A percentile compares a stretch with the other conserved stretches of the same genome.
These are phyloP conservation scores for Plagodis dolabraria DNA, from an alignment of 2,888 invertebrate genomes.

Conservation along the genomic window DNA sequence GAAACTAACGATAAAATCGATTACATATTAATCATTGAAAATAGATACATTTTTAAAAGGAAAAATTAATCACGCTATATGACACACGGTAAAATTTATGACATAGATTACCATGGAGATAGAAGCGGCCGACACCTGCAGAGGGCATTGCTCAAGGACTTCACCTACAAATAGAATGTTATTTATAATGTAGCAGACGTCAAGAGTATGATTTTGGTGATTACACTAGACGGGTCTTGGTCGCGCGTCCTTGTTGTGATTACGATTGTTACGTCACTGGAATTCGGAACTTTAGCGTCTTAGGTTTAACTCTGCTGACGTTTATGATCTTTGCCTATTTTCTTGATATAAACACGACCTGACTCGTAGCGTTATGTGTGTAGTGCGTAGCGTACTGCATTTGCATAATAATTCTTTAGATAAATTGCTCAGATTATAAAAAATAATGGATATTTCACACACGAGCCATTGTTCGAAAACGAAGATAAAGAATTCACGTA, in stretches of 20 bases:
- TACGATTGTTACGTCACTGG: constrained; percentile 38
- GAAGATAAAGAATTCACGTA: no score
- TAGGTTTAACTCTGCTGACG: constrained; percentile 2
- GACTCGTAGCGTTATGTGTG: not conserved
- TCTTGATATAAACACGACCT: constrained; percentile 4
- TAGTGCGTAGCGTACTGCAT: not conserved
- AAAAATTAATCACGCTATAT: constrained; percentile 16
- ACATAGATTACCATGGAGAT: constrained; percentile 19
- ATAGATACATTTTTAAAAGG: constrained; percentile 18
- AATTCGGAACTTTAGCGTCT: constrained; percentile 25
- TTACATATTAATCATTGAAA: constrained; percentile 20
- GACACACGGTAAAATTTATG: constrained; percentile 10
- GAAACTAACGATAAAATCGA: not conserved
- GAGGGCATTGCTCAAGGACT: constrained; percentile 41
- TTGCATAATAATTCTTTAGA: no score
- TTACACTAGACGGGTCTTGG: constrained; percentile 45
- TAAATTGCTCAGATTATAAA: no score
- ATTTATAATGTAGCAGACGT: constrained; percentile 54
- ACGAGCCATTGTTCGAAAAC: no score
- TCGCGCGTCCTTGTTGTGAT: constrained; percentile 51
- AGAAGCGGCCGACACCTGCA: constrained; percentile 27
- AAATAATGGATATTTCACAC: no score
- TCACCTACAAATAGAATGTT: constrained; percentile 49
- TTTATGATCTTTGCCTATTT: constrained; percentile 9
- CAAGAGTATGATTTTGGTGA: constrained; percentile 30